Base-by-base conservation (phyloP, 2,113 vertebrate species). In the Protobothrops flavoviridis region DNA sequence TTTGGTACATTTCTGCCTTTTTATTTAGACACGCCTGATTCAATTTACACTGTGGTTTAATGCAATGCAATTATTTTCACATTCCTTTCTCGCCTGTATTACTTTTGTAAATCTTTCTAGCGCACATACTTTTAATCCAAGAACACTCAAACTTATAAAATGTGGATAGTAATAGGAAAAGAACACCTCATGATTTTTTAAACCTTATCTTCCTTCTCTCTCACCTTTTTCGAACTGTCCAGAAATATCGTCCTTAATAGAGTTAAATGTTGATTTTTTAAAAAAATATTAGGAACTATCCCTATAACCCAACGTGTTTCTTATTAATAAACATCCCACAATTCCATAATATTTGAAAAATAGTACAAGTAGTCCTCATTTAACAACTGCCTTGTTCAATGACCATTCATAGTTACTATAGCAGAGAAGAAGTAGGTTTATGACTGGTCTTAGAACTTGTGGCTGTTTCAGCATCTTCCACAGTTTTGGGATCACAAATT, bases 1-100 rank as follows among this genome's bases (percentile, higher is more conserved):
- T 97, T 97, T 39, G 97, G 97, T 97, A 97, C 97, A 96, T 97
- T 89, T 26, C 94, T 95, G 90, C 97, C 74, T 81, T 81, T 97
- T 93, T 95, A 94, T 96, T 97, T 96, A 95, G 97, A 94, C 96
- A 94, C 92, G 43, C 10, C 69, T 93, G 95, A 89, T 95, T 97
- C 95, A 33, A 93, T 97, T 96, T 96, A 89, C 95, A 90, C 56
- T 92, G 94, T 95, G 89, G 26, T 94, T 94, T 94, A 92, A 95
- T 91, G 89, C 88, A 92, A 81, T 93, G 90, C 89, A 81, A 90
- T 94, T 92, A 85, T 95, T 95, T 96, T 92, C 89, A 96, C 74
- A 94, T 92, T n/a, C 86, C 94, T 94, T 95, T 90, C 92, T 92
- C 91, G 55, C 95, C 95, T 92, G 59, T 1, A 2, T 81, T 94